Percentiles rank a stretch among this genome's conserved stretches.
phyloP scores from a whole-genome alignment of 2,888 invertebrate species.

The Andrena flavipes region DNA sequence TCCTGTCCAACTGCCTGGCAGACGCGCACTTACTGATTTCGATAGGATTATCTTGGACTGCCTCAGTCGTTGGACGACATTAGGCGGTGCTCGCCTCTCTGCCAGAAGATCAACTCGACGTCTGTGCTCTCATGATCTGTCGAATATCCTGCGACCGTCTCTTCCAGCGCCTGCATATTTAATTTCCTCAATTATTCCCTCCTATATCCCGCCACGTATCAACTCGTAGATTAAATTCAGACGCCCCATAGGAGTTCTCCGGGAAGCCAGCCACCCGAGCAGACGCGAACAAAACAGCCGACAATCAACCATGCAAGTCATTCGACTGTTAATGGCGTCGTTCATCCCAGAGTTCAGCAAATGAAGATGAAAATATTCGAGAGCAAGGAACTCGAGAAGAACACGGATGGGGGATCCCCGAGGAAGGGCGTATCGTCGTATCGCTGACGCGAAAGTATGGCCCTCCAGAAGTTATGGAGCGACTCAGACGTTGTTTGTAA shows the following conservation, averaged over 20 bases:
- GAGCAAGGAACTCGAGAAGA: not conserved
- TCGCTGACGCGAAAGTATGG: slow-evolving; percentile 35
- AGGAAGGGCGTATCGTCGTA: slow-evolving; percentile 18
- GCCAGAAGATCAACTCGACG: slow-evolving; percentile 5
- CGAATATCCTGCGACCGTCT: not conserved
- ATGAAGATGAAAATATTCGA: slow-evolving; percentile 26
- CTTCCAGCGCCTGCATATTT: not conserved
- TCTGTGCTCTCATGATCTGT: not conserved
- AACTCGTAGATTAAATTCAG: not conserved
- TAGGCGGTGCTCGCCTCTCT: slow-evolving; percentile 3
- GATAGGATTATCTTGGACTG: slow-evolving; percentile 18
- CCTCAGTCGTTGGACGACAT: slow-evolving; percentile 21
- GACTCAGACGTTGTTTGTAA: slow-evolving; percentile 51
- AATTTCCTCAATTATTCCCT: not conserved
- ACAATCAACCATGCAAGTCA: slow-evolving; percentile 4
- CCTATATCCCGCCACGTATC: not conserved
- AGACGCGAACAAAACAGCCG: not conserved
- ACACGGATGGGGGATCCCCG: not conserved
- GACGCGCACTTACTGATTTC: slow-evolving; percentile 57
- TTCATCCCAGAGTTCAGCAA: slow-evolving; percentile 9
- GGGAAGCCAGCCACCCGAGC: not conserved
- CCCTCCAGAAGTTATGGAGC: slow-evolving; percentile 36
- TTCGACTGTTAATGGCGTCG: slow-evolving; percentile 1
- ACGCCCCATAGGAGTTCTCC: not conserved
- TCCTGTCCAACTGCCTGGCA: slow-evolving; percentile 47